phyloP scores from a whole-genome alignment of 2,797 vertebrate species.

The Nasua narica region DNA sequence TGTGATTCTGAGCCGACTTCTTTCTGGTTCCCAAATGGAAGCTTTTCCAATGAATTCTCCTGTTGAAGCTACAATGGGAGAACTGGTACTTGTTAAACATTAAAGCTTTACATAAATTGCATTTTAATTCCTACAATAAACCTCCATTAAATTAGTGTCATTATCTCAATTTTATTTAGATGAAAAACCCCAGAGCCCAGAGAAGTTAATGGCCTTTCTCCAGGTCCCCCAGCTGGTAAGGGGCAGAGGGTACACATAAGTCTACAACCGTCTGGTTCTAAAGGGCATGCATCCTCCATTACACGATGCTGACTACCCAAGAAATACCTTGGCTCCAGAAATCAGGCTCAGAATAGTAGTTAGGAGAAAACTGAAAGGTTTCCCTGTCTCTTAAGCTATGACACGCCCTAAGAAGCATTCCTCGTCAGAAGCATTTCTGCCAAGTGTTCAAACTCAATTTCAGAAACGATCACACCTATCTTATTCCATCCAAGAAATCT shows the following conservation, averaged over 20 bases:
- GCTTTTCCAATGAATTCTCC: not conserved
- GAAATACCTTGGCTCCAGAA: not conserved
- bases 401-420: not conserved
- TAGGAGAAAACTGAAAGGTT: not conserved
- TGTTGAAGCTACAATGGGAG: not conserved
- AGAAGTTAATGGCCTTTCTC: not conserved
- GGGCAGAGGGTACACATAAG: not conserved
- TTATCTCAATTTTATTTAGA: constrained; percentile 34
- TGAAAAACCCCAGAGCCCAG: constrained; percentile 6
- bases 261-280: not conserved
- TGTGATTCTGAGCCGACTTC: not conserved
- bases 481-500: not conserved
- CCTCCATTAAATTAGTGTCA: not conserved
- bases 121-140: constrained; percentile 8
- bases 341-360: not conserved
- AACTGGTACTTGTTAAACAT: not conserved
- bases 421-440: not conserved
- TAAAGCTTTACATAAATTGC: not conserved
- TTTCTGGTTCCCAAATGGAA: constrained; percentile 33
- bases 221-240: not conserved
- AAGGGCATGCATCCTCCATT: not conserved
- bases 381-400: not conserved
- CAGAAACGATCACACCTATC: constrained; percentile 21
- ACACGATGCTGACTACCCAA: not conserved
- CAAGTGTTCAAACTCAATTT: not conserved